Percentiles rank a stretch among this genome's conserved stretches.
These are phyloP conservation scores for Pachyuromys duprasi DNA, from an alignment of 2,797 vertebrate species.

Conservation along the genomic window DNA sequence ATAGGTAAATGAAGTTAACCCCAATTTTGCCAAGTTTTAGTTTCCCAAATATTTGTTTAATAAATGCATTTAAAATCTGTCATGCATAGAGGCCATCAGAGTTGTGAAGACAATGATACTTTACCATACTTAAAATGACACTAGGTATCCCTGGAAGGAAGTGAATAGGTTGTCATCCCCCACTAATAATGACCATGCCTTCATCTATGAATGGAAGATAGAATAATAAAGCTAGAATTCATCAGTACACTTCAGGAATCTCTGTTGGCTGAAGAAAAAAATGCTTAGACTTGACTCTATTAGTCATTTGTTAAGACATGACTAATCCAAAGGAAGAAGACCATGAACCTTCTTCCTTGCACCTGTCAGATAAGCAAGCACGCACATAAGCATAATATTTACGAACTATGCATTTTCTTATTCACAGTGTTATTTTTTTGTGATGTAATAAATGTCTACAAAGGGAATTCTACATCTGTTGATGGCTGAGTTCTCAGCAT, in stretches of 20 bases:
- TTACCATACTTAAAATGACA: not conserved
- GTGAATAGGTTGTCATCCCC: not conserved
- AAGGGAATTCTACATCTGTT: not conserved
- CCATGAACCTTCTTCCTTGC: not conserved
- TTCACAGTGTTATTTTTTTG: not conserved
- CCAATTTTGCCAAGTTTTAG: not conserved
- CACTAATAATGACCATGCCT: not conserved
- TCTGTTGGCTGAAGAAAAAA: not conserved
- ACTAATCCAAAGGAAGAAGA: not conserved
- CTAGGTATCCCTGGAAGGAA: not conserved
- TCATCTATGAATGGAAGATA: not conserved
- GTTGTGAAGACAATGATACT: not conserved
- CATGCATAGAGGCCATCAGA: not conserved
- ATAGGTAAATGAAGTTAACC: not conserved
- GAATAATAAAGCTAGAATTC: rapidly evolving
- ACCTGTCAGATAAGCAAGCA: not conserved
- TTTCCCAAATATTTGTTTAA: not conserved
- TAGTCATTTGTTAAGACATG: not conserved
- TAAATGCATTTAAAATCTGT: not conserved
- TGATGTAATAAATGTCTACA: not conserved
- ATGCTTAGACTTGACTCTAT: not conserved
- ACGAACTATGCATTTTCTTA: not conserved
- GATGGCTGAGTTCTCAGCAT: not conserved
- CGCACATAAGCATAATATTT: not conserved
- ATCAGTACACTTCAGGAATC: not conserved